phyloP scores from a whole-genome alignment of 2,888 invertebrate genomes.

The Mythimna albipuncta region DNA sequence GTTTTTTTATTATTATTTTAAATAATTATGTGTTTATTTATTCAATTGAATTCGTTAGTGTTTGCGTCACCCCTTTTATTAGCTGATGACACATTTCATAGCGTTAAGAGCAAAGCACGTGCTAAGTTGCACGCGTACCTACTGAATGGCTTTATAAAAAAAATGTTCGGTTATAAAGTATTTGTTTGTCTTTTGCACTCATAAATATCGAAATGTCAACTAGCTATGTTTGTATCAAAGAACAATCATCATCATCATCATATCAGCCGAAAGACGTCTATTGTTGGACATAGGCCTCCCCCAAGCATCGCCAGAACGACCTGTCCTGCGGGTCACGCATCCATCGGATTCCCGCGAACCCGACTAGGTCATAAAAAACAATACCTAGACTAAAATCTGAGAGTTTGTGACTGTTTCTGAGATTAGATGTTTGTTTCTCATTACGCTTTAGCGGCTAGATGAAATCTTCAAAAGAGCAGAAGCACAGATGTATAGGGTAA shows the following conservation, averaged over 20 bases:
- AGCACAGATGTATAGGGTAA: too few relatives aligned
- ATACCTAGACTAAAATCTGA: background rate
- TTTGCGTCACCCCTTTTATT: conserved; percentile 41
- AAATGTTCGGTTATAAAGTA: background rate
- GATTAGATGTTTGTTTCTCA: background rate
- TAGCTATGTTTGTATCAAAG: background rate
- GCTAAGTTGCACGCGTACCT: conserved; percentile 16
- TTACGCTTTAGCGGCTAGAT: background rate
- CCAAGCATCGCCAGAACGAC: too few relatives aligned
- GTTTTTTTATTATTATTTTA: conserved; percentile 3
- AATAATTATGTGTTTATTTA: conserved; percentile 43
- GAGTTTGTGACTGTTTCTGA: background rate
- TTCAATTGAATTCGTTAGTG: conserved; percentile 21
- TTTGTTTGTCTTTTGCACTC: background rate
- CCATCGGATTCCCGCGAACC: too few relatives aligned
- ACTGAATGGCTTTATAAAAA: background rate
- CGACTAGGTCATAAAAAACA: too few relatives aligned
- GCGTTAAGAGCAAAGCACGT: conserved; percentile 21
- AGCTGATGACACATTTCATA: conserved; percentile 36
- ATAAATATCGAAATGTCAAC: background rate
- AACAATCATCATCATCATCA: background rate
- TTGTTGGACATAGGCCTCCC: too few relatives aligned
- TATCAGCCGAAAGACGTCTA: too few relatives aligned
- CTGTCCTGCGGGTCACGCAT: too few relatives aligned
- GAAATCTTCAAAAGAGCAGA: background rate